A percentile compares a stretch with the other conserved stretches of the same genome.
Conservation (phyloP, 2,113 vertebrate species). For the Mastomys natalensis region DNA sequence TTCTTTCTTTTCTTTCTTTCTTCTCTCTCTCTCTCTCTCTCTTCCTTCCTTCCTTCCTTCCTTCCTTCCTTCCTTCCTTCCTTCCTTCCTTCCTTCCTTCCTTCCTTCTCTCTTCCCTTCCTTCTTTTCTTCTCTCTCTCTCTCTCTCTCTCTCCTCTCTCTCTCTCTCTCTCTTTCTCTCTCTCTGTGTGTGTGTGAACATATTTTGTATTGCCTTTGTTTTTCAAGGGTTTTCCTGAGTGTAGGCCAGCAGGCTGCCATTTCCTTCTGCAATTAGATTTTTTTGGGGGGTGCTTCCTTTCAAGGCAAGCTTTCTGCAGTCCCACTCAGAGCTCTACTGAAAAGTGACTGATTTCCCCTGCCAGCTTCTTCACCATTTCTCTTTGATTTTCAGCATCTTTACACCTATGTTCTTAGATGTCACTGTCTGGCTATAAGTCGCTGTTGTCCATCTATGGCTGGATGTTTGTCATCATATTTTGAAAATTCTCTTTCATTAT, state of each 20-base stretch:
- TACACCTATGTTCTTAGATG: background rate
- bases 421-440: background rate
- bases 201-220: too few relatives aligned
- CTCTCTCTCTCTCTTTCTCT: rapidly evolving
- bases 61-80: too few relatives aligned
- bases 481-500: background rate
- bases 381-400: background rate
- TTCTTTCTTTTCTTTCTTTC: rapidly evolving
- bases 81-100: rapidly evolving
- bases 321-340: background rate
- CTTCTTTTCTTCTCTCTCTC: rapidly evolving
- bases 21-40: too few relatives aligned
- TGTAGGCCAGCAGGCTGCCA: too few relatives aligned
- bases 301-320: background rate
- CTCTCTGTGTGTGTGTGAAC: too few relatives aligned
- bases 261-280: too few relatives aligned
- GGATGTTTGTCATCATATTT: background rate
- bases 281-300: too few relatives aligned
- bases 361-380: background rate
- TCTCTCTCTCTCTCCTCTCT: too few relatives aligned
- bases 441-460: background rate
- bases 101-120: too few relatives aligned
- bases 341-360: too few relatives aligned
- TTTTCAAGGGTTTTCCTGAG: too few relatives aligned
- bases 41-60: rapidly evolving